Percentiles rank a stretch among this genome's conserved stretches.
phyloP scores from a whole-genome alignment of 2,797 vertebrate genomes.

The Clarias platycephalus region DNA sequence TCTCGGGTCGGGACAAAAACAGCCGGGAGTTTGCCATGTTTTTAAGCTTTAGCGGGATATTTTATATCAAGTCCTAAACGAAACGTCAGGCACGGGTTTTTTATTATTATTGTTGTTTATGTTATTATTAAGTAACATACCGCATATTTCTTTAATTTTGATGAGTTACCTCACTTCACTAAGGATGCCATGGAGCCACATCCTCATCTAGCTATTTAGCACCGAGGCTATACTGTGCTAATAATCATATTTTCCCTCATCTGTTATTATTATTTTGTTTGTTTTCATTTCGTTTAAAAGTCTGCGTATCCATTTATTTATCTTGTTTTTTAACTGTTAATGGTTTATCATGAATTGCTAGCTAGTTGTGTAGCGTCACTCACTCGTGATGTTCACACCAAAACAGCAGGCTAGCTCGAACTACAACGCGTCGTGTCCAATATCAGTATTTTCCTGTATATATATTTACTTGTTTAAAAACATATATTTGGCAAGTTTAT shows the following conservation, averaged over 20 bases:
- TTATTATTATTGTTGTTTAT: too few relatives aligned
- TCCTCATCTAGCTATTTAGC: background rate
- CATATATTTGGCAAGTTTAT: background rate
- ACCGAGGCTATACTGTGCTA: background rate
- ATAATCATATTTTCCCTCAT: too few relatives aligned
- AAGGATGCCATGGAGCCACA: constrained; percentile 28
- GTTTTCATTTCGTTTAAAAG: background rate
- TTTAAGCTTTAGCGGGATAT: background rate
- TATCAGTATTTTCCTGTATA: background rate
- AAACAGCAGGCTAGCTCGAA: background rate
- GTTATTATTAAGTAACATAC: too few relatives aligned
- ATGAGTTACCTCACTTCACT: constrained; percentile 36
- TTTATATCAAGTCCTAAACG: background rate
- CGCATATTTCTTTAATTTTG: background rate
- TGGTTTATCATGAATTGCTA: background rate
- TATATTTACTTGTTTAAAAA: background rate
- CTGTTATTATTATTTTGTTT: too few relatives aligned
- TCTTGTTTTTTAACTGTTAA: background rate
- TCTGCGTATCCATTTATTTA: too few relatives aligned
- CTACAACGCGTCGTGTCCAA: background rate
- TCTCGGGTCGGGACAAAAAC: background rate
- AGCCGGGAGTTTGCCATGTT: constrained; percentile 64
- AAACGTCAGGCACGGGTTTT: background rate
- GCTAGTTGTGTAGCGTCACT: constrained; percentile 6
- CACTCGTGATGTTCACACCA: background rate